Percentiles rank a stretch among this genome's conserved stretches.
phyloP scores from a whole-genome alignment of 2,113 vertebrate genomes.

The Myotis brandtii region DNA sequence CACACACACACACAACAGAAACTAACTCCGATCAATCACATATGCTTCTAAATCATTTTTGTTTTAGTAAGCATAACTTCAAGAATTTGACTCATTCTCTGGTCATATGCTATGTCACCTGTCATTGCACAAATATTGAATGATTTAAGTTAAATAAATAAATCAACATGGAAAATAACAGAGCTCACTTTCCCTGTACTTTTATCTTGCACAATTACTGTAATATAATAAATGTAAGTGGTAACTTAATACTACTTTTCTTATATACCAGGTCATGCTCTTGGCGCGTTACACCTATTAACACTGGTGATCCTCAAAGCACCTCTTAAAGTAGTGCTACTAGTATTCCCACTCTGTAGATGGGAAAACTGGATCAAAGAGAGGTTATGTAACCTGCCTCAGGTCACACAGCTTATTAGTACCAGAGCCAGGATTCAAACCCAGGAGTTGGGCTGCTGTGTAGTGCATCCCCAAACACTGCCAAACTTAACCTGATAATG shows the following conservation, averaged over 20 bases:
- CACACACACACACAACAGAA: not conserved
- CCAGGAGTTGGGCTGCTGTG: not conserved
- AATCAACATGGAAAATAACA: not conserved
- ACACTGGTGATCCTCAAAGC: not conserved
- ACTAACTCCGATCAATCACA: not conserved
- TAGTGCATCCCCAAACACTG: not conserved
- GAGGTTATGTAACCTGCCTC: not conserved
- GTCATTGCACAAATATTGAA: not conserved
- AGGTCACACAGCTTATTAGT: not conserved
- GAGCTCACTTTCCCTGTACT: not conserved
- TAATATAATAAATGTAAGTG: not conserved
- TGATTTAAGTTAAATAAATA: conserved; percentile 14
- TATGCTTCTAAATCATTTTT: not conserved
- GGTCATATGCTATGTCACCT: not conserved
- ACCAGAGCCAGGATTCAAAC: not conserved
- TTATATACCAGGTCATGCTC: not conserved
- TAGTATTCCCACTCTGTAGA: not conserved
- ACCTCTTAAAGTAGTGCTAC: not conserved
- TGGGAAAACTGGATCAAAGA: not conserved
- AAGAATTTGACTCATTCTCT: not conserved
- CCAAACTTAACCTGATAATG: not conserved
- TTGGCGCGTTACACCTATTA: not conserved
- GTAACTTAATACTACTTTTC: not conserved
- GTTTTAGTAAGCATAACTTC: conserved; percentile 4
- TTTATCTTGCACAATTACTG: not conserved